These are phyloP conservation scores for Entelurus aequoreus DNA, from an alignment of 2,113 vertebrate genomes.

Conservation along the genomic window DNA sequence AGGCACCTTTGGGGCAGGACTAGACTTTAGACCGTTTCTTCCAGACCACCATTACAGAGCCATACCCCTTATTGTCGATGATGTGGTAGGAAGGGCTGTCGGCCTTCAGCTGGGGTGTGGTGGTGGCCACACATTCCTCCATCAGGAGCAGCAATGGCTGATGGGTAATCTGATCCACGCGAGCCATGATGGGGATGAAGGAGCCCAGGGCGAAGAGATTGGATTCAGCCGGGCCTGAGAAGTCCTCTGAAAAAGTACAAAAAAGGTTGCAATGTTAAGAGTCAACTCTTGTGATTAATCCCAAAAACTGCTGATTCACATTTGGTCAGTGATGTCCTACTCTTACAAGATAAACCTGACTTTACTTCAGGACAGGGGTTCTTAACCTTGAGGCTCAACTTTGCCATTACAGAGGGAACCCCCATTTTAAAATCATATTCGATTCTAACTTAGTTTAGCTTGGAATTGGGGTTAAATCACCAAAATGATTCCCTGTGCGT, in stretches of 20 bases:
- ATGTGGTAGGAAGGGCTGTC: slow-evolving; percentile 48
- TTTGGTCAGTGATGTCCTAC: too few species aligned
- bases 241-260: slow-evolving; percentile 54
- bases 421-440: too few species aligned
- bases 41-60: neutral
- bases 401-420: too few species aligned
- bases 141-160: slow-evolving; percentile 65
- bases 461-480: too few species aligned
- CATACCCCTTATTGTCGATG: slow-evolving; percentile 71
- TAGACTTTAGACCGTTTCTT: too few species aligned
- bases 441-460: too few species aligned
- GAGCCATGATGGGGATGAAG: slow-evolving; percentile 63
- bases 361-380: too few species aligned
- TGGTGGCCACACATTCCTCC: slow-evolving; percentile 65
- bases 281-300: too few species aligned
- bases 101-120: slow-evolving; percentile 31
- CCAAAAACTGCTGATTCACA: too few species aligned
- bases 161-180: slow-evolving; percentile 49
- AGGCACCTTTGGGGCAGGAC: slow-evolving; percentile 62
- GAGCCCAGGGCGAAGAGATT: slow-evolving; percentile 65
- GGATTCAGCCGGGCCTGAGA: slow-evolving; percentile 55
- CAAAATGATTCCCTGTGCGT: too few species aligned
- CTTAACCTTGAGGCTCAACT: too few species aligned
- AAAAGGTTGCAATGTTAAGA: neutral
- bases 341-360: too few species aligned